These are phyloP conservation scores for Catagonus wagneri DNA, from an alignment of 2,113 vertebrate species.

Conservation along the genomic window DNA sequence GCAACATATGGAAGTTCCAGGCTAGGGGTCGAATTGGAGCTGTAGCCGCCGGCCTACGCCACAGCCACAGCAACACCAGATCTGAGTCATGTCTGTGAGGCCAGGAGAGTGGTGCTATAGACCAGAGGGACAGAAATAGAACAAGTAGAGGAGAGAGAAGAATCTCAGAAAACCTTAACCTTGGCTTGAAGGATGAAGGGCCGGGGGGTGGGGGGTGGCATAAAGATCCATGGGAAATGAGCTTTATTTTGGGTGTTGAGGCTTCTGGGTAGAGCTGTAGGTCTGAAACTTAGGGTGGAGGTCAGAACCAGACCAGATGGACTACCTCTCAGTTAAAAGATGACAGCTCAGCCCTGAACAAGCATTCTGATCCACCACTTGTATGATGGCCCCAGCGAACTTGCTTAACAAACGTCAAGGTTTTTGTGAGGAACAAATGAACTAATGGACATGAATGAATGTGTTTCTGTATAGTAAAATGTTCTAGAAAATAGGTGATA, in stretches of 20 bases:
- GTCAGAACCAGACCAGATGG: not conserved
- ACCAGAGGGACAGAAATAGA: not conserved
- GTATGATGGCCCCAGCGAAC: not conserved
- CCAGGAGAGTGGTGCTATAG: not conserved
- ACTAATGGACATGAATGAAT: not conserved
- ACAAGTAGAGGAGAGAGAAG: not conserved
- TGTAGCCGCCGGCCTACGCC: too few relatives aligned
- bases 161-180: not conserved
- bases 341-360: not conserved
- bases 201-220: not conserved
- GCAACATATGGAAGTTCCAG: too few relatives aligned
- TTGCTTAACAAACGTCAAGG: not conserved
- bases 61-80: too few relatives aligned
- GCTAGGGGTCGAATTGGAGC: too few relatives aligned
- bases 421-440: constrained; percentile 32
- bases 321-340: not conserved
- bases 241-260: not conserved
- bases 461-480: constrained; percentile 28
- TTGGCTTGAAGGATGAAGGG: not conserved
- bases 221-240: not conserved
- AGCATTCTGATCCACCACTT: not conserved
- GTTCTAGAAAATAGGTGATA: not conserved
- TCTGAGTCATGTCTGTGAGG: not conserved
- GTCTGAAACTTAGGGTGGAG: not conserved
- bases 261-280: not conserved